Base-by-base conservation (phyloP, 2,797 vertebrate genomes). In the Malacoctenus gilli region DNA sequence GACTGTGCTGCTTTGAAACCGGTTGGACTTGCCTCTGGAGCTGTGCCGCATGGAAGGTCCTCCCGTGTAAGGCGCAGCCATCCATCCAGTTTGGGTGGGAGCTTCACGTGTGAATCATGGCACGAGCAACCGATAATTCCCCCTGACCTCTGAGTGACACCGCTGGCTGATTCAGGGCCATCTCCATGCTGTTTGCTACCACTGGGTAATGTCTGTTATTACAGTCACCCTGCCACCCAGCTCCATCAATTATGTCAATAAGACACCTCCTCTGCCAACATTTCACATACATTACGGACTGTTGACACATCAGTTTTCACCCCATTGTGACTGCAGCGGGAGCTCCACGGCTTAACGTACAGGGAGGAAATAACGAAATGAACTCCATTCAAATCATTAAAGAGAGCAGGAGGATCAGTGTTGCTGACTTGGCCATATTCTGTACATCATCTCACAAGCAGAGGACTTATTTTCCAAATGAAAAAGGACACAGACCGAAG, bases 171-270 rank as follows among this genome's bases (percentile, higher is more conserved):
- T 77, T 74, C 77, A 59, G 64, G 55, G 43, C 50, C 38, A 65
- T 44, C 68, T 70, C 57, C 59, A 32, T 48, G 49, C 55, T 59
- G 68, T 62, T 35, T 64, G 56, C 59, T 53, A 34, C 58, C 8
- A 58, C 57, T 49, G 65, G 40, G 61, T 77, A 77, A 77, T 79
- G 70, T 54, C 60, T 82, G 62, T 59, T 80, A 79, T 79, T 71
- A 77, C 55, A 64, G 57, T 66, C 51, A 41, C 41, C 72, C 67
- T 58, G 71, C 51, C 72, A 65, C 63, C 61, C 77, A 44, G 55
- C n/a, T 5, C 68, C 79, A 82, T 83, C 79, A 84, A 78, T 85
- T 84, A 83, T 75, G 65, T 75, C 82, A 81, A 77, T 79, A 72
- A 77, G 75, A 64, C 1, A 23, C 52, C 57, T 71, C 53, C 52